Evolutionary conservation across 2,888 invertebrate genomes (phyloP).

Genomic region (Agonopterix subpropinquella): DNA sequence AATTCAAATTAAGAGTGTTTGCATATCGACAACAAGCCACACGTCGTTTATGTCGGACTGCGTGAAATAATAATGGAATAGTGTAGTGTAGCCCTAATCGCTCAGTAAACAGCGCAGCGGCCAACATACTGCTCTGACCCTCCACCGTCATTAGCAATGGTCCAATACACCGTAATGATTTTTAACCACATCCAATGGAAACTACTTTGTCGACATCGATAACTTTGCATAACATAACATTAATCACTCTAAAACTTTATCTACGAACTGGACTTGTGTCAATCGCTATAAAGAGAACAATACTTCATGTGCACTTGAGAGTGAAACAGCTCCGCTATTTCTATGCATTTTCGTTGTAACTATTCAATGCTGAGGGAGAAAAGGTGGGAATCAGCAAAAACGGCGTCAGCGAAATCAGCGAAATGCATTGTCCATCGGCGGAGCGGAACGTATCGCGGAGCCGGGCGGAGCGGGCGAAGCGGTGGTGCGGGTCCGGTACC

Average conservation of each 20-base stretch:
- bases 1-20: conserved; percentile 11
- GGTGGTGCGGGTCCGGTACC: conserved; percentile 15
- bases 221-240: neutral
- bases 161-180: conserved; percentile 14
- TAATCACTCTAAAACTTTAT: neutral
- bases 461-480: no score
- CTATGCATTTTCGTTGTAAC: conserved; percentile 20
- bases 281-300: neutral
- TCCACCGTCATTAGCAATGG: conserved; percentile 9
- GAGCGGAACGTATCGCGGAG: conserved; percentile 37
- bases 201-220: conserved; percentile 4
- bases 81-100: conserved; percentile 12
- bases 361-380: conserved; percentile 21
- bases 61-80: conserved; percentile 16
- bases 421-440: conserved; percentile 57
- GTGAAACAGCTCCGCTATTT: conserved; percentile 26
- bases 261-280: neutral
- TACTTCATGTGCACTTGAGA: conserved; percentile 18
- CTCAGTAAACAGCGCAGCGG: conserved; percentile 11
- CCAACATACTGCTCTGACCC: neutral
- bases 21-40: conserved; percentile 12
- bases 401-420: conserved; percentile 62
- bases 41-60: conserved; percentile 9
- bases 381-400: conserved; percentile 51
- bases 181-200: conserved; percentile 5